Base-by-base conservation (phyloP, 2,797 vertebrate genomes). In the Lindbergichthys nudifrons region DNA sequence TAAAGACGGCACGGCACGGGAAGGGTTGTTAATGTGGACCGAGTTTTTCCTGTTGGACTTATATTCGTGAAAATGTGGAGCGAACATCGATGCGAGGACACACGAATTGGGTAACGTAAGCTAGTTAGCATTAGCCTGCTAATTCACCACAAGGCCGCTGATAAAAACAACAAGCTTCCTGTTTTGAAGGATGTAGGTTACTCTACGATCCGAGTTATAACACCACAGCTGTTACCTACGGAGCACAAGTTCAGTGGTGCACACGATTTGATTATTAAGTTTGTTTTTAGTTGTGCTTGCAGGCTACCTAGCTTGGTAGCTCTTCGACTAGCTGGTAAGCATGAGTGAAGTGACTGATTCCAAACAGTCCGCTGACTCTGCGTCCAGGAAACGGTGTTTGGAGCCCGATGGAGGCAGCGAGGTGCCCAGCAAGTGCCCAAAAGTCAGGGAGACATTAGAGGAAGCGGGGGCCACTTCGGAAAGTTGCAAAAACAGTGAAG, bases 301-400 rank as follows among this genome's bases (percentile, higher is more conserved):
- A 39, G 60, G 82, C 84, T 77, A 86, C 18, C 50, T 80, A 79
- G 83, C 89, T 61, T 63, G 84, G 83, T 88, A 79, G 91, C 87
- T 73, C 5, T 71, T 70, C 50, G 42, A 80, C 86, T 88, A 79
- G 88, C 67, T 73, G 71, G 85, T 74, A 82, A 95, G 80, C 80
- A 95, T 95, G 95, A 95, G 92, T 85, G 87, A 93, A 77, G 15
- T 82, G 75, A 89, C 87, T 81, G 93, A 89, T 85, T 87, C 85
- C 89, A 85, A 85, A 52, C 87, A 87, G 89, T 88, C 92, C 80
- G 85, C 84, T 59, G 85, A 93, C 77, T 90, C 88, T 65, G 92
- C 89, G 32, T 83, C 89, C 63, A 91, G 86, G 88, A 95, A 95
- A 84, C 90, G 94, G 75, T 83, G 91, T 82, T 82, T 88, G 39